phyloP scores from a whole-genome alignment of 2,888 invertebrate genomes.

The Eurois occulta region DNA sequence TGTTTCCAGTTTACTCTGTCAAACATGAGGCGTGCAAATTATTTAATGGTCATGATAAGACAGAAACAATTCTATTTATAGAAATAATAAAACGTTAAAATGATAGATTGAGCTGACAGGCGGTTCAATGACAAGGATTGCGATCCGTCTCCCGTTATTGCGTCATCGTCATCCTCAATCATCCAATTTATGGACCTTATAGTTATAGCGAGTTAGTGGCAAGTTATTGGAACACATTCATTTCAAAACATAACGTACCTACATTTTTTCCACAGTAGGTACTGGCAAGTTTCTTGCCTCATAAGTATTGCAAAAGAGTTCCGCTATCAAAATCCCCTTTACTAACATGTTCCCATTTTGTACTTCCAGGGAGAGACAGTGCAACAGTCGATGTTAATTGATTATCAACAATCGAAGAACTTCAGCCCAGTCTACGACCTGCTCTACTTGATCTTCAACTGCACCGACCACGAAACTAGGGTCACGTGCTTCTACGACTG shows the following conservation, averaged over 20 bases:
- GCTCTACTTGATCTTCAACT: conserved; percentile 73
- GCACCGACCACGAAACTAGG: conserved; percentile 72
- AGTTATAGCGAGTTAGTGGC: neutral
- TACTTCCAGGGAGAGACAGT: conserved; percentile 69
- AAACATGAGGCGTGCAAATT: neutral
- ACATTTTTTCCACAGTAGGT: neutral
- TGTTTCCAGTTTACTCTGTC: neutral
- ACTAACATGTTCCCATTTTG: neutral
- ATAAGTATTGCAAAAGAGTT: neutral
- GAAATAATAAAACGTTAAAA: neutral
- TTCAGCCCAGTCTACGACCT: conserved; percentile 72
- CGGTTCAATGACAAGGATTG: neutral
- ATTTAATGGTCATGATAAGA: neutral
- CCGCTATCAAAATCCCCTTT: neutral
- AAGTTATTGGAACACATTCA: neutral
- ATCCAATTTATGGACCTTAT: neutral
- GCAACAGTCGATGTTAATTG: conserved; percentile 71
- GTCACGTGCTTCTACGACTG: conserved; percentile 67
- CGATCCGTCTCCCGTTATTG: neutral
- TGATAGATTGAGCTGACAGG: neutral
- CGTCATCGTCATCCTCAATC: neutral
- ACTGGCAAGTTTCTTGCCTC: neutral
- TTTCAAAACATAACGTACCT: neutral
- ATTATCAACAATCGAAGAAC: conserved; percentile 73
- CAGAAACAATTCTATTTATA: neutral